Evolutionary conservation across 1,140 invertebrate species (phyloP).

Genomic region (Zaprionus ornatus): DNA sequence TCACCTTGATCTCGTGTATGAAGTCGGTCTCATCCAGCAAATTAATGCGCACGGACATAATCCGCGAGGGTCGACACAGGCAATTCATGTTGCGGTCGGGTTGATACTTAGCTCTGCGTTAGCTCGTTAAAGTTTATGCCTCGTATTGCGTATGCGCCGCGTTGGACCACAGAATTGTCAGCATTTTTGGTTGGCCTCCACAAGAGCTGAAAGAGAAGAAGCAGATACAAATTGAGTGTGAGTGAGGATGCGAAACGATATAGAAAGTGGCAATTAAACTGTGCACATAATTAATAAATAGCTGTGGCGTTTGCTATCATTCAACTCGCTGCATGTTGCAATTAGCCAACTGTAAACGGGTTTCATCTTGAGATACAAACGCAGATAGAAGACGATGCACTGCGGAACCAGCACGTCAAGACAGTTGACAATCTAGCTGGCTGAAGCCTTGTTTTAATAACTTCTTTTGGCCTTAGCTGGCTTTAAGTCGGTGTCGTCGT

Average conservation of each 20-base stretch:
- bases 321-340: constrained; percentile 40
- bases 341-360: constrained; percentile 64
- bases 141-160: constrained; percentile 54
- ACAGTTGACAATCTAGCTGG: constrained; percentile 23
- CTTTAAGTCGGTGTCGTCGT: constrained; percentile 31
- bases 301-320: constrained; percentile 44
- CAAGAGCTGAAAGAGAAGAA: constrained; percentile 38
- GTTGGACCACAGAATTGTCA: constrained; percentile 17
- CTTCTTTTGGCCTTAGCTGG: constrained; percentile 54
- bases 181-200: constrained; percentile 57
- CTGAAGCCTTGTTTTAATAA: constrained; percentile 71
- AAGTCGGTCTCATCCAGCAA: constrained; percentile 88
- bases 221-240: constrained; percentile 10
- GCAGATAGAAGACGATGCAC: constrained; percentile 21
- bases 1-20: constrained; percentile 87
- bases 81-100: constrained; percentile 75
- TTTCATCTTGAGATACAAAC: constrained; percentile 36
- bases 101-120: constrained; percentile 13
- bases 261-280: constrained; percentile 75
- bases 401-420: constrained; percentile 5
- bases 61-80: constrained; percentile 83
- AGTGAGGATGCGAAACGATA: constrained; percentile 24
- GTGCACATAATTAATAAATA: constrained; percentile 68
- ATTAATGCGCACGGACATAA: constrained; percentile 85
- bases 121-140: constrained; percentile 9